Evolutionary conservation across 2,797 vertebrate genomes (phyloP).

Genomic region (Mormyrops boulengeri): DNA sequence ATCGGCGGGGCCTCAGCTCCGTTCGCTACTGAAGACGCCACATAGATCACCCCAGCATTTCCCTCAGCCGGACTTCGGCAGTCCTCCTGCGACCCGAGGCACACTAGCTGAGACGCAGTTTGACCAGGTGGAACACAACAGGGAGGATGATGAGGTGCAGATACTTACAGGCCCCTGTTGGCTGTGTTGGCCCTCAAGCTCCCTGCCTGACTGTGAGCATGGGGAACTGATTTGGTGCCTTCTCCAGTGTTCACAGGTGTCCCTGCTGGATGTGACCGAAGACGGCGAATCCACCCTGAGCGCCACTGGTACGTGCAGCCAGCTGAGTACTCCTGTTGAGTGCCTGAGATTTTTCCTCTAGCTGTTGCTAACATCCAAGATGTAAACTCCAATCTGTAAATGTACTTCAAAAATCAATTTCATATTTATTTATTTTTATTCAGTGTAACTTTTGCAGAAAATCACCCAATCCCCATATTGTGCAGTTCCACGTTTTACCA

Average conservation of each 20-base stretch:
- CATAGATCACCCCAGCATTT: constrained; percentile 36
- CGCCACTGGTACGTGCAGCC: not conserved
- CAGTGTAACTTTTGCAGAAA: not conserved
- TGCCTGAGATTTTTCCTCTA: not conserved
- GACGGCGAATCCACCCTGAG: not conserved
- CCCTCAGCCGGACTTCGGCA: constrained; percentile 38
- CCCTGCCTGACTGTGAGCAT: not conserved
- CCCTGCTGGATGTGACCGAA: not conserved
- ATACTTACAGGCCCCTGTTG: not conserved
- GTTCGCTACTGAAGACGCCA: constrained; percentile 59
- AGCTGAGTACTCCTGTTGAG: not conserved
- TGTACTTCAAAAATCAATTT: not conserved
- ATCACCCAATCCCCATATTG: not conserved
- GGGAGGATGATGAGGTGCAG: constrained; percentile 25
- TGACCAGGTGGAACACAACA: not conserved
- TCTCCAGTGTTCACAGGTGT: not conserved
- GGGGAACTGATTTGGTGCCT: not conserved
- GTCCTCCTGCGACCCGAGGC: constrained; percentile 37
- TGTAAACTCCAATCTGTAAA: not conserved
- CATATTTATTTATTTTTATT: not conserved
- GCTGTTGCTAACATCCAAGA: not conserved
- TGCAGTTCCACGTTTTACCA: not conserved
- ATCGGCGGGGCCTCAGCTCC: constrained; percentile 37
- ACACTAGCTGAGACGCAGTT: constrained; percentile 39
- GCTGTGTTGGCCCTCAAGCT: not conserved